A percentile compares a stretch with the other conserved stretches of the same genome.
These are phyloP conservation scores for Sycophaga agraensis DNA, from an alignment of 1,140 invertebrate genomes.

Conservation along the genomic window DNA sequence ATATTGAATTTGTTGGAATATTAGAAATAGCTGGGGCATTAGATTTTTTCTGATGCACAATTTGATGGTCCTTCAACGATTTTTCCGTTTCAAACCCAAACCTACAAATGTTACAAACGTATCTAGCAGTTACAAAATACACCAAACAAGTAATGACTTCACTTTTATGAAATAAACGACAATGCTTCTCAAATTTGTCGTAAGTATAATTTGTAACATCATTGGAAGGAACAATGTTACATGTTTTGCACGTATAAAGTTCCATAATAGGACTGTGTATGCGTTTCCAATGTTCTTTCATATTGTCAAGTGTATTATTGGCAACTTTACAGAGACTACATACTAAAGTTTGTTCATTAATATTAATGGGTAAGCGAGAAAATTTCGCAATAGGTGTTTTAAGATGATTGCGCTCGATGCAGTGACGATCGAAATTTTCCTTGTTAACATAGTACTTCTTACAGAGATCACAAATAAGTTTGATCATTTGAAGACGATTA, in stretches of 20 bases:
- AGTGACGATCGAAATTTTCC: constrained; percentile 35
- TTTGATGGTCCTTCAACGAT: constrained; percentile 30
- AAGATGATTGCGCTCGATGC: constrained; percentile 28
- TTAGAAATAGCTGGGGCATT: too few relatives aligned
- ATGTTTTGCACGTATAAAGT: constrained; percentile 31
- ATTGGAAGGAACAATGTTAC: constrained; percentile 11
- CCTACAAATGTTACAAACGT: constrained; percentile 35
- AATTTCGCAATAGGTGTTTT: constrained; percentile 23
- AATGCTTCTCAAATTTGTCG: constrained; percentile 32
- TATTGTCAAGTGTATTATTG: constrained; percentile 18
- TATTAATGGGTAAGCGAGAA: constrained; percentile 20
- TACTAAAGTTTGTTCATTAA: constrained; percentile 22
- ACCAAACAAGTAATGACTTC: constrained; percentile 31
- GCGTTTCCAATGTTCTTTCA: constrained; percentile 40
- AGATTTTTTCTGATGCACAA: constrained; percentile 6
- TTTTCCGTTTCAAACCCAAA: constrained; percentile 30
- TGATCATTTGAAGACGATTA: constrained; percentile 18
- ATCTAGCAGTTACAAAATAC: constrained; percentile 21
- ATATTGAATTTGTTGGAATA: not conserved
- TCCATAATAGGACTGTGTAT: constrained; percentile 28
- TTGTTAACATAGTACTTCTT: constrained; percentile 30
- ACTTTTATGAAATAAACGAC: constrained; percentile 20
- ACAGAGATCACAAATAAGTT: constrained; percentile 29
- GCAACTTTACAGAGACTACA: constrained; percentile 37
- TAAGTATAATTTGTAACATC: constrained; percentile 20